Percentiles rank a stretch among this genome's conserved stretches.
Evolutionary conservation across 2,888 invertebrate genomes (phyloP).

Genomic region (Hydriomena furcata): DNA sequence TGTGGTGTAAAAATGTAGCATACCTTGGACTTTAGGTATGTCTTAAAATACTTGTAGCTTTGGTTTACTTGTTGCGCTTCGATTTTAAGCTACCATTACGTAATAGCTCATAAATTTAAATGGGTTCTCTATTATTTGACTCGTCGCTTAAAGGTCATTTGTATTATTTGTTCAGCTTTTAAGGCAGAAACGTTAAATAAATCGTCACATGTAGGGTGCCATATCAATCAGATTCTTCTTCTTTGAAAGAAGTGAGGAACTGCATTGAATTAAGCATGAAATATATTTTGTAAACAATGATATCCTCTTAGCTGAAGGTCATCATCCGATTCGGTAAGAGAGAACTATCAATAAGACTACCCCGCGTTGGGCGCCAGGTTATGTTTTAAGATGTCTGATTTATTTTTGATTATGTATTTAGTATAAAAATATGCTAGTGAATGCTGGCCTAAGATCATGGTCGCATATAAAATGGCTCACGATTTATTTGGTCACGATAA

Average conservation of each 20-base stretch:
- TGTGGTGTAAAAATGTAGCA: slow-evolving; percentile 65
- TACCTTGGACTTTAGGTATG: slow-evolving; percentile 48
- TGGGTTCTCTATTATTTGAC: slow-evolving; percentile 20
- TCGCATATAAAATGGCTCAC: slow-evolving; percentile 21
- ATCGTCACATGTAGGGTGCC: slow-evolving; percentile 39
- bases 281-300: slow-evolving; percentile 1
- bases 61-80: slow-evolving; percentile 72
- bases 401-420: not conserved
- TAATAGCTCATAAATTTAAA: slow-evolving; percentile 55
- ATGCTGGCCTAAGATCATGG: slow-evolving; percentile 10
- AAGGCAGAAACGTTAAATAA: not conserved
- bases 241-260: not conserved
- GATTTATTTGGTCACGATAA: slow-evolving; percentile 22
- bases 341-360: not conserved
- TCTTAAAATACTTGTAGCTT: slow-evolving; percentile 52
- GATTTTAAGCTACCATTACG: slow-evolving; percentile 60
- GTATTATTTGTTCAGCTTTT: slow-evolving; percentile 1
- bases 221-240: slow-evolving; percentile 14
- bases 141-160: slow-evolving; percentile 10
- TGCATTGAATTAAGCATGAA: not conserved
- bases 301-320: not conserved
- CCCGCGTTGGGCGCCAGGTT: slow-evolving; percentile 10
- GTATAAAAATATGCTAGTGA: not conserved
- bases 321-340: not conserved
- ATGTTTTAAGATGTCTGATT: not conserved